Base-by-base conservation (phyloP, 2,113 vertebrate species). In the Craseonycteris thonglongyai region DNA sequence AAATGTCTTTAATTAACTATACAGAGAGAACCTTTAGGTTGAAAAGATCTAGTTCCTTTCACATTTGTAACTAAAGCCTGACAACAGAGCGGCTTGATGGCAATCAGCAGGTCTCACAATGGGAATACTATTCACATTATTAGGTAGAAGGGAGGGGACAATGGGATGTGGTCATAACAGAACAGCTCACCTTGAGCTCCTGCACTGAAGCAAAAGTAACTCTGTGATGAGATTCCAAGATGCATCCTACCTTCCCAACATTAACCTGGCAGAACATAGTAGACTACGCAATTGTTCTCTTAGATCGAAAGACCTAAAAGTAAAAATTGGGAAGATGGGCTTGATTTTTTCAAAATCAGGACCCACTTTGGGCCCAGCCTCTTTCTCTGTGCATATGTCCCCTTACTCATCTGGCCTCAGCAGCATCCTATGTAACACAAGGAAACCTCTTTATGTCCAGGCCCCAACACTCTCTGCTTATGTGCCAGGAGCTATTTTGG, bases 1-100 rank as follows among this genome's bases (percentile, higher is more conserved):
- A 96, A 95, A 91, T 42, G 68, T 66, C 93, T 95, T 95, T 97
- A 97, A 95, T 95, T 95, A 89, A 94, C 49, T 87, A 75, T 59
- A 92, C 89, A 79, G 93, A 96, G 96, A 90, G 59, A 97, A 86
- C 40, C 96, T 96, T 97, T 74, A 81, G 87, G 47, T 90, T 92
- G 92, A 83, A 96, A 94, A 94, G 78, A 96, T 68, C 30, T 94
- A 71, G 78, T 95, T 93, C 79, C 69, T 54, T 74, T 80, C 56
- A 45, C 81, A 59, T 92, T 79, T 83, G 79, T 16, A 5, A 66
- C 87, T 26, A 81, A 7, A 72, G 69, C 85, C 93, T 72, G 74
- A 96, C 95, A 96, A 88, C 79, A 78, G 58, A 89, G 6, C 49
- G 45, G 68, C 80, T 66, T 74, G 71, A 47, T 35, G 30, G 93